Conservation (phyloP, 2,113 vertebrate genomes). For the Epinephelus lanceolatus region DNA sequence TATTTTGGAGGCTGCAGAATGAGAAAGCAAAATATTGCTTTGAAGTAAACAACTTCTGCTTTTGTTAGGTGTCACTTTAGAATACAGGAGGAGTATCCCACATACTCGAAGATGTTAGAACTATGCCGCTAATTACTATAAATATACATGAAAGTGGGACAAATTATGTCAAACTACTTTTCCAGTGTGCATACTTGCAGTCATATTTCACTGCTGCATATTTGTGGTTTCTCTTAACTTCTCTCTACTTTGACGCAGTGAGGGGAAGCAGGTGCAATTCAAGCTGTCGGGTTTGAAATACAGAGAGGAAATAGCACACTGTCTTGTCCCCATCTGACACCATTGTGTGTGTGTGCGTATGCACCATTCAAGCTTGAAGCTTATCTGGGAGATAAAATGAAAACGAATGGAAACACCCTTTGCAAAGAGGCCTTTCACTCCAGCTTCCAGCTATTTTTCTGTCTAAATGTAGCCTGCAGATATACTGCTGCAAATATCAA, state of each 20-base stretch:
- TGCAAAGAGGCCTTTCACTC: slow-evolving; percentile 43
- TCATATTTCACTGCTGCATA: slow-evolving; percentile 38
- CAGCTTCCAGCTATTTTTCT: slow-evolving; percentile 15
- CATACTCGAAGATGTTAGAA: background rate
- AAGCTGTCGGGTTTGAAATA: slow-evolving; percentile 75
- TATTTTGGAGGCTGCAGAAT: slow-evolving; percentile 34
- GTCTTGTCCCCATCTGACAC: slow-evolving; percentile 74
- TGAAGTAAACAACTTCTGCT: slow-evolving; percentile 20
- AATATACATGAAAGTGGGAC: background rate
- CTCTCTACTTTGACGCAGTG: slow-evolving; percentile 60
- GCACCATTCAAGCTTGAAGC: slow-evolving; percentile 44
- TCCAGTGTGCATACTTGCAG: slow-evolving; percentile 26
- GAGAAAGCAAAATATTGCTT: slow-evolving; percentile 36
- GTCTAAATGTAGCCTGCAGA: slow-evolving; percentile 16
- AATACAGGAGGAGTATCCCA: background rate
- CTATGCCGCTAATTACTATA: background rate
- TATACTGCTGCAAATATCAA: background rate
- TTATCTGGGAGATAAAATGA: slow-evolving; percentile 71
- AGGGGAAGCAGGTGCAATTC: slow-evolving; percentile 78
- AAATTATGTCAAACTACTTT: slow-evolving; percentile 5
- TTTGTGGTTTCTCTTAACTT: slow-evolving; percentile 58
- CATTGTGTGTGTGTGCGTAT: slow-evolving; percentile 4
- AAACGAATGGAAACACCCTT: slow-evolving; percentile 67
- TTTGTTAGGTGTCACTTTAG: background rate
- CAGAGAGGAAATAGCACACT: slow-evolving; percentile 71